Evolutionary conservation across 2,888 invertebrate species (phyloP), one percentile per base, ranked within the genome.

Genomic region (Druceiella hillmani): DNA sequence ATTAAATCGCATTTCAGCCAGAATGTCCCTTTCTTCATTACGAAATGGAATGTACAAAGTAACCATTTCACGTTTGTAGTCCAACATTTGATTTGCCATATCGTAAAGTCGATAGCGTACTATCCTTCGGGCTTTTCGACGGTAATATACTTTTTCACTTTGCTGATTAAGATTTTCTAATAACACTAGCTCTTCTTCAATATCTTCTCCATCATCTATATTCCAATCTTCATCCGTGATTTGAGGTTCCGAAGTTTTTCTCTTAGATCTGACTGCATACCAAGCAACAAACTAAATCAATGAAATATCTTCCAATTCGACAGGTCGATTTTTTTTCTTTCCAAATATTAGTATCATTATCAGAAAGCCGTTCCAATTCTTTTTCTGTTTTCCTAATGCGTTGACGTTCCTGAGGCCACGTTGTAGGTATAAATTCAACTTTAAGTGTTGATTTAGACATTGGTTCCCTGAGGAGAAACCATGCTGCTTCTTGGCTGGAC

Each of bases 401-500:
- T 22, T 52, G 49, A 4, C 57, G 41, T 46, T 58, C 54, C 17
- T 33, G 20, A 1, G 57, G 56, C 48, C 48, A 51, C 17, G 46
- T 17, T 11, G 37, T 38, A 9, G 40, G 40, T 40, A 29, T 40
- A 39, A 30, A 40, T 17, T 30, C 36, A 13, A 14, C 36, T 10
- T n/a, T n/a, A n/a, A n/a, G n/a, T n/a, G n/a, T n/a, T n/a, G n/a
- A 7, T 20, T 6, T 20, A 7, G 22, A 20, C 22, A 20, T 20
- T 7, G 22, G 22, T 9, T 20, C 22, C 22, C 22, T n/a, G 6
- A 24, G 10, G 14, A 4, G 38, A 26, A 17, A 41, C 15, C 33
- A 32, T n/a, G 24, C 17, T 41, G 62, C 61, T 54, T 63, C 62
- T 55, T 64, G 62, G 36, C 52, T 52, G 4, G 56, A 49, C 48